Conservation (phyloP, 2,113 vertebrate species). For the Albula goreensis region DNA sequence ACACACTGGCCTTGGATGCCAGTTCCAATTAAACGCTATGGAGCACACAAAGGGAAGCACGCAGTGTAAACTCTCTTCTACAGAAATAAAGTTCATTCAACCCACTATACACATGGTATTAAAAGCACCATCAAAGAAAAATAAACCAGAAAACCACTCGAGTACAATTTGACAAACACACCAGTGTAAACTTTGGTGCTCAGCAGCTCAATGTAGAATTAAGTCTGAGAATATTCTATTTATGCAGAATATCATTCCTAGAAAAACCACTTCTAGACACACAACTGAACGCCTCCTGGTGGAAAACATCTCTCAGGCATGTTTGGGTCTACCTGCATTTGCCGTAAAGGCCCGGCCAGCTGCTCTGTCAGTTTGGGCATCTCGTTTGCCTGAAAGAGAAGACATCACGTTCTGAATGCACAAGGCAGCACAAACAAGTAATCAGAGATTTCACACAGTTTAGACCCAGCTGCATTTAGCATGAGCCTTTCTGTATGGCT, state of each 20-base stretch:
- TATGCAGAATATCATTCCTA: not conserved
- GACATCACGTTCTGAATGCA: not conserved
- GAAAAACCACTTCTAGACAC: not conserved
- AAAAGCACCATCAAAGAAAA: not conserved
- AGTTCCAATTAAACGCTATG: not conserved
- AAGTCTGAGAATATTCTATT: not conserved
- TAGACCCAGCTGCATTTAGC: not conserved
- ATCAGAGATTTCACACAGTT: not conserved
- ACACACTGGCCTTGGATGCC: not conserved
- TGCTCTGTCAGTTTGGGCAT: constrained; percentile 96
- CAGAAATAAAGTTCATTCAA: not conserved
- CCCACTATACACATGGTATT: not conserved
- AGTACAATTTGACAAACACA: not conserved
- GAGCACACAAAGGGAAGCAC: not conserved
- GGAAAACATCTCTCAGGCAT: not conserved
- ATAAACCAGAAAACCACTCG: not conserved
- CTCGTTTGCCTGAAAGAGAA: constrained; percentile 84
- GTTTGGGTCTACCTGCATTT: constrained; percentile 89
- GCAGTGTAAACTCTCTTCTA: not conserved
- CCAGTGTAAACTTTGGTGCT: not conserved
- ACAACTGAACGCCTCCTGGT: not conserved
- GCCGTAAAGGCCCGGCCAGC: constrained; percentile 88
- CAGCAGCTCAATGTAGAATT: not conserved
- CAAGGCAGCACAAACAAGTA: not conserved
- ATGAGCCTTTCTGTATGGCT: not conserved